Evolutionary conservation across 2,113 vertebrate species (phyloP).

Genomic region (Toxotes chatareus): DNA sequence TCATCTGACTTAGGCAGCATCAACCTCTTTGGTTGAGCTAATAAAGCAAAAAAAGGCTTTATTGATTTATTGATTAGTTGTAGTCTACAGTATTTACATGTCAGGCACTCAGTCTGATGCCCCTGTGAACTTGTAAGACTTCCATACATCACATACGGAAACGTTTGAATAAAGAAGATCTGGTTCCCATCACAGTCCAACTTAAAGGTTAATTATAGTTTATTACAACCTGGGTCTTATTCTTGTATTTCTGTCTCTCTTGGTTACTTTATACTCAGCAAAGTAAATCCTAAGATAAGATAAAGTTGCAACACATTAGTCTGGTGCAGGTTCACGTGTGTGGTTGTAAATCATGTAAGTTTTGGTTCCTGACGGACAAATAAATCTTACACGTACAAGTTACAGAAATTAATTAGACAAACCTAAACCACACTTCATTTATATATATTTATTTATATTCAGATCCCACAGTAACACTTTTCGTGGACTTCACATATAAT

Average conservation of each 20-base stretch:
- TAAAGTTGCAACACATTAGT: too few species aligned
- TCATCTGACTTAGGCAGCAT: constrained; percentile 24
- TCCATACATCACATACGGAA: not conserved
- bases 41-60: constrained; percentile 15
- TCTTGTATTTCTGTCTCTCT: not conserved
- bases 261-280: too few species aligned
- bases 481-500: not conserved
- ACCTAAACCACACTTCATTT: too few species aligned
- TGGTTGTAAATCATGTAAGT: too few species aligned
- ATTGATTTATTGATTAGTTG: constrained; percentile 38
- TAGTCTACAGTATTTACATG: constrained; percentile 12
- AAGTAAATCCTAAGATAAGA: too few species aligned
- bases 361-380: too few species aligned
- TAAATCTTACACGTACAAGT: too few species aligned
- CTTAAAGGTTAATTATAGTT: too few species aligned
- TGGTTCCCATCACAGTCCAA: not conserved
- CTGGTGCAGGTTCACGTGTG: too few species aligned
- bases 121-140: not conserved
- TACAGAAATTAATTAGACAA: too few species aligned
- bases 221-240: not conserved
- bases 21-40: constrained; percentile 4
- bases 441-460: too few species aligned
- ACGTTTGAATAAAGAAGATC: constrained; percentile 1
- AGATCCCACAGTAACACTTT: not conserved
- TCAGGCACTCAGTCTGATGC: not conserved